Evolutionary conservation across 2,888 invertebrate genomes (phyloP), one percentile per base, ranked within the genome.

Genomic region (Lithophane semibrunnea): DNA sequence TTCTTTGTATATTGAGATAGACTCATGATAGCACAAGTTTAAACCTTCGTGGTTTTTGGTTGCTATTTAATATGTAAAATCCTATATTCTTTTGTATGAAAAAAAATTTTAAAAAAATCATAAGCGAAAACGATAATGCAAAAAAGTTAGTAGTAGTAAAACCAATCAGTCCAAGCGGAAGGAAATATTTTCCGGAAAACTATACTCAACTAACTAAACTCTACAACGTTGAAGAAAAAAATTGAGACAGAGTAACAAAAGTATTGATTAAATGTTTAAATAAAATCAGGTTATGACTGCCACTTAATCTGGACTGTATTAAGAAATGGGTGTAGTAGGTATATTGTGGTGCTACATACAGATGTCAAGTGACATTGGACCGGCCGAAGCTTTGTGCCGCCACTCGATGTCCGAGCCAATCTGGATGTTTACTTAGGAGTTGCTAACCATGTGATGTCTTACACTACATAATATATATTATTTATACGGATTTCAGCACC

Each of bases 361-460:
- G 54, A 70, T 44, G 21, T 69, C 47, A 70, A 77, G 72, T 73
- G 74, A 49, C 66, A 76, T 73, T 65, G 47, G 66, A 54, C 24
- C 63, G 68, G 12, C 60, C 52, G 21, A n/a, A 52, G 72, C 66
- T 75, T 70, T 61, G 70, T 71, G 37, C 60, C 54, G 52, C 67
- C 84, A 71, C 76, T 68, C 73, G 44, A 44, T 70, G 63, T 73
- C 60, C 66, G 66, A 73, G 73, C 68, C 77, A 77, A 79, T 77
- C 78, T 82, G 24, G 49, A 54, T 61, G 65, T 73, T 82, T 77
- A 82, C 37, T 82, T 77, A 83, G 73, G 83, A 61, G 52, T 77
- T 69, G 3, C 65, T 60, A 83, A 69, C 68, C 83, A 73, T 66
- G 60, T 82, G 61, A 69, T 44, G n/a, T 44, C 61, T 75, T 70